These are phyloP conservation scores for Drosophila mojavensis DNA, from an alignment of 1,140 invertebrate species.

Conservation along the genomic window DNA sequence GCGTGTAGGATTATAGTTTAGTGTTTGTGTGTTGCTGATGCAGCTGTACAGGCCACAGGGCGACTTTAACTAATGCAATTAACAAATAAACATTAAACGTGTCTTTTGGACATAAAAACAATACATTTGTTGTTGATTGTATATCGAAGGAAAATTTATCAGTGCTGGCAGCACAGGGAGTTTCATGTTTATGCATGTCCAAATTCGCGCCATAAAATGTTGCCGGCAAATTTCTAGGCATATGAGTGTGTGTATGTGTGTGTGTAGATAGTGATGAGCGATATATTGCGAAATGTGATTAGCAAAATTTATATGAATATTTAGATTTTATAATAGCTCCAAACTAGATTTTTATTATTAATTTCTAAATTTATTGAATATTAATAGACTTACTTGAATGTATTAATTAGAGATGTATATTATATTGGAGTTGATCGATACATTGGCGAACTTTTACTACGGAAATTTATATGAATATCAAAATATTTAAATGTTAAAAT, in stretches of 20 bases:
- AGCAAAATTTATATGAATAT: not conserved
- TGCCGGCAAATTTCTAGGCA: constrained; percentile 54
- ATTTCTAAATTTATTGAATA: too few species aligned
- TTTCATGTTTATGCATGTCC: constrained; percentile 14
- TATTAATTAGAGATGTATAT: not conserved
- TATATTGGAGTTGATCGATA: too few species aligned
- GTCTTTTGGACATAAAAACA: not conserved
- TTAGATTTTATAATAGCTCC: not conserved
- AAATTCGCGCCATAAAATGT: constrained; percentile 72
- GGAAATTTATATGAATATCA: too few species aligned
- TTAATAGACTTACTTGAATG: too few species aligned
- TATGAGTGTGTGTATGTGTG: constrained; percentile 16
- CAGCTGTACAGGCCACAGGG: constrained; percentile 27
- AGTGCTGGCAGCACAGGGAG: constrained; percentile 51
- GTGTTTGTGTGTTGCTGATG: constrained; percentile 22
- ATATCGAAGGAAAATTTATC: not conserved
- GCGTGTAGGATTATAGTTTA: constrained; percentile 5
- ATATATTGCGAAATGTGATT: constrained; percentile 27
- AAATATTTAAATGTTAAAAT: too few species aligned
- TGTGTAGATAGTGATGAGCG: constrained; percentile 35
- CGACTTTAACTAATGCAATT: constrained; percentile 9
- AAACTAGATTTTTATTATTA: not conserved
- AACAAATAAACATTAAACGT: not conserved
- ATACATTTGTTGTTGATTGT: not conserved
- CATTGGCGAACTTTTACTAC: too few species aligned